These are phyloP conservation scores for Campylomormyrus tamandua DNA, from an alignment of 2,113 vertebrate species.

Conservation along the genomic window DNA sequence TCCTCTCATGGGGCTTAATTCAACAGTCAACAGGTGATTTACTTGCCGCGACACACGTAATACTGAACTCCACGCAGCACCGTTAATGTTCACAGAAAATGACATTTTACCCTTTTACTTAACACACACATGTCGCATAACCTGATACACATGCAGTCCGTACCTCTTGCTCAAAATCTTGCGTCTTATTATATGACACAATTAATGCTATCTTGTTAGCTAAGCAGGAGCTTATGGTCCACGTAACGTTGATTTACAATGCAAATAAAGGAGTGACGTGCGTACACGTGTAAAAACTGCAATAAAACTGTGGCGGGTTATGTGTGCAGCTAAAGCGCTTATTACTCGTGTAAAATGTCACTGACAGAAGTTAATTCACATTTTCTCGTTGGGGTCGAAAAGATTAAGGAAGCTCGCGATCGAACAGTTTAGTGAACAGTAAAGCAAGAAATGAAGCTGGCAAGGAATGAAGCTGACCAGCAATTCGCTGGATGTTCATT, in stretches of 20 bases:
- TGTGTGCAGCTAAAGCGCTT: neutral
- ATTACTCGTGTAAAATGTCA: neutral
- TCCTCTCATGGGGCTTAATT: conserved; percentile 25
- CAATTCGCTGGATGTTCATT: neutral
- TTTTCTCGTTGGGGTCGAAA: neutral
- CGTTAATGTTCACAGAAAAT: neutral
- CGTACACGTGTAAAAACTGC: neutral
- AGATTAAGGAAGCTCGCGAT: neutral
- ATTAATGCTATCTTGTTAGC: neutral
- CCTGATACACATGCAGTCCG: neutral
- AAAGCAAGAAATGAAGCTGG: neutral
- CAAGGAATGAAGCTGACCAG: neutral
- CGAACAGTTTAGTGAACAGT: neutral
- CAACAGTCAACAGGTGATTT: conserved; percentile 42
- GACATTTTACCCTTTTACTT: neutral
- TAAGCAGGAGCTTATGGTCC: neutral
- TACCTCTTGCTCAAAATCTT: neutral
- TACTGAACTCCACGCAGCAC: neutral
- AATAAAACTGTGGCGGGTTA: neutral
- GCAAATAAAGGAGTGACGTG: neutral
- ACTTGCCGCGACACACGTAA: neutral
- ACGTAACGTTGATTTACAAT: neutral
- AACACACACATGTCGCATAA: neutral
- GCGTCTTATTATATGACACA: neutral
- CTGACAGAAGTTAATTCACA: neutral